Evolutionary conservation across 2,888 invertebrate genomes (phyloP), one percentile per base, ranked within the genome.

Genomic region (Heliconius ismenius): DNA sequence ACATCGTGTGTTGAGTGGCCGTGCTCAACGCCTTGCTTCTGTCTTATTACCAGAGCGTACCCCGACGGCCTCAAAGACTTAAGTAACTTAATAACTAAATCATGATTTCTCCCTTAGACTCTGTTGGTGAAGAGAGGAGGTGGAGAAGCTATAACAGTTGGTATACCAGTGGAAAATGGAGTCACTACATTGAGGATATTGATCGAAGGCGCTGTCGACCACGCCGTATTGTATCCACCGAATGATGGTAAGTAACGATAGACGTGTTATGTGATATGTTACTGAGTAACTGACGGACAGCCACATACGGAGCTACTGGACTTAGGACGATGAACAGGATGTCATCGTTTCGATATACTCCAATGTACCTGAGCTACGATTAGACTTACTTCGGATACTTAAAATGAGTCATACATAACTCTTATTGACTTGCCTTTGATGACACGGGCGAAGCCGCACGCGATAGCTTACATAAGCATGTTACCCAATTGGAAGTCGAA

Each of bases 201-300:
- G 82, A 90, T 94, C 9, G 92, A 93, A 68, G 94, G 93, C 0
- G 90, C 90, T 0, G 93, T 94, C 2, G 92, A 94, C n/a, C 92
- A 92, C 70, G 94, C 94, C 0, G 91, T 92, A 0, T 80, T 94
- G 2, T 93, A 94, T 72, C 93, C 94, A 11, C 93, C 94, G 0
- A 91, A 91, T 80, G 93, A 92, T 67, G 93, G 94, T 93, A 79
- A 84, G 86, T 64, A 3, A 39, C 15, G 18, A 21, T 21, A 15
- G 9, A 36, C 1, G n/a, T 54, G 7, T 2, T 21, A 21, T 54
- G 9, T 58, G 58, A n/a, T 58, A 18, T 49, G 21, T 49, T 7
- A 18, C 0, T 7, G 7, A 49, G 7, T 18, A 7, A 49, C 18
- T 18, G 18, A 49, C 49, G 7, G 49, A 43, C 18, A 49, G 15